Evolutionary conservation across 2,888 invertebrate genomes (phyloP), one percentile per base, ranked within the genome.

Genomic region (Ptilodon capucinus): DNA sequence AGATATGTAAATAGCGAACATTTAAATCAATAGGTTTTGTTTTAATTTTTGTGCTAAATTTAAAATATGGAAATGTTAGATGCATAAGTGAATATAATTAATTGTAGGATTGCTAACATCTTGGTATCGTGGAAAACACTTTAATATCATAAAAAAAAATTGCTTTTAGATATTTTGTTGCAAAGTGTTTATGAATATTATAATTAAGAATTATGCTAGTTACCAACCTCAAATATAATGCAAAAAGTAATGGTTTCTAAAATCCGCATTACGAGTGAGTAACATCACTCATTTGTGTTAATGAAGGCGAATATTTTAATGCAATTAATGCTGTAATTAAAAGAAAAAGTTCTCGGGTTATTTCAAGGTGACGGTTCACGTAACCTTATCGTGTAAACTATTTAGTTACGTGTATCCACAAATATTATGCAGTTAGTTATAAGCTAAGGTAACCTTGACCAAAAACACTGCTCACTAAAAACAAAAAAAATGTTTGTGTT

Each of bases 361-460:
- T 28, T 43, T 48, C 40, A 43, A 48, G 43, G 43, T 48, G 30
- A 47, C 28, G n/a, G 35, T 16, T 18, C 42, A 8, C 7, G 9
- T 42, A 46, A 38, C 46, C 46, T 46, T 42, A 21, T 21, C 21
- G 18, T 36, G 39, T 25, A 21, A 16, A 25, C 16, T 7, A 40
- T 40, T 40, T 11, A 25, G 19, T 38, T 38, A 38, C 19, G 13
- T 19, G 18, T 18, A 17, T 23, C 7, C 35, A 17, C 8, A 30
- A 35, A 23, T 17, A 28, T 40, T 40, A 17, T 40, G 25, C 8
- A 8, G 21, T 21, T 40, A 25, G 8, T n/a, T 14, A 16, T 40
- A 25, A 11, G 18, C 17, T 40, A 38, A 8, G 17, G 40, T 16
- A 39, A 34, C 38, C 40, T 18, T 18, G n/a, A 5, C 16, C 11